phyloP scores from a whole-genome alignment of 2,113 vertebrate genomes.

The Bostrychus sinensis region DNA sequence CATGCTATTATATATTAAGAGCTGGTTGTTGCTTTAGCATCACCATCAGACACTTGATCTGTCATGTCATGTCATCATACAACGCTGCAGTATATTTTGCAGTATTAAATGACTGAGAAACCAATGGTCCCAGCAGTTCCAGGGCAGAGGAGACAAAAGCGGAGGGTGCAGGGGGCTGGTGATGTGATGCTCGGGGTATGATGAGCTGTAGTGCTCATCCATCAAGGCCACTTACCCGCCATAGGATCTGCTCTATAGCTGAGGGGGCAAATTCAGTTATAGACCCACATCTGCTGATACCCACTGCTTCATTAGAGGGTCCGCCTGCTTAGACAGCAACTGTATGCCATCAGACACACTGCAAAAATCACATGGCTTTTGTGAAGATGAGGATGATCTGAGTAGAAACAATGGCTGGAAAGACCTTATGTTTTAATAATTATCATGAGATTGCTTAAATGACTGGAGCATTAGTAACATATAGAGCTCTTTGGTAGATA shows the following conservation, averaged over 20 bases:
- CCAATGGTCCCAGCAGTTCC: not conserved
- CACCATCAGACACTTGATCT: not conserved
- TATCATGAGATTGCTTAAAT: too few species aligned
- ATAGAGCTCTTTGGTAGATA: too few species aligned
- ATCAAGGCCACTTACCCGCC: slow-evolving; percentile 82
- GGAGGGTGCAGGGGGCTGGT: slow-evolving; percentile 49
- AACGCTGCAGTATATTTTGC: not conserved
- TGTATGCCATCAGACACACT: slow-evolving; percentile 42
- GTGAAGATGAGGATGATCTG: not conserved
- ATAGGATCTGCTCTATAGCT: slow-evolving; percentile 80
- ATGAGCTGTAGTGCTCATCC: slow-evolving; percentile 76
- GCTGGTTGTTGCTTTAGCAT: not conserved
- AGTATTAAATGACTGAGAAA: not conserved
- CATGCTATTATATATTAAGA: not conserved
- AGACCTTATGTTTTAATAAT: not conserved
- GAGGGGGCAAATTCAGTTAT: slow-evolving; percentile 78
- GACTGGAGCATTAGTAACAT: too few species aligned
- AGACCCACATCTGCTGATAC: slow-evolving; percentile 79
- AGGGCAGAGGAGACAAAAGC: slow-evolving; percentile 24
- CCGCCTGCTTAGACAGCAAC: slow-evolving; percentile 68
- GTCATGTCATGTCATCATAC: not conserved
- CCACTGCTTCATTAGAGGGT: slow-evolving; percentile 79
- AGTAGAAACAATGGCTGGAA: not conserved
- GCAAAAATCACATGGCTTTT: slow-evolving; percentile 28
- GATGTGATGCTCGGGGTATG: slow-evolving; percentile 56